A percentile compares a stretch with the other conserved stretches of the same genome.
Conservation (phyloP, 2,888 invertebrate species). For the Venusia cambrica region DNA sequence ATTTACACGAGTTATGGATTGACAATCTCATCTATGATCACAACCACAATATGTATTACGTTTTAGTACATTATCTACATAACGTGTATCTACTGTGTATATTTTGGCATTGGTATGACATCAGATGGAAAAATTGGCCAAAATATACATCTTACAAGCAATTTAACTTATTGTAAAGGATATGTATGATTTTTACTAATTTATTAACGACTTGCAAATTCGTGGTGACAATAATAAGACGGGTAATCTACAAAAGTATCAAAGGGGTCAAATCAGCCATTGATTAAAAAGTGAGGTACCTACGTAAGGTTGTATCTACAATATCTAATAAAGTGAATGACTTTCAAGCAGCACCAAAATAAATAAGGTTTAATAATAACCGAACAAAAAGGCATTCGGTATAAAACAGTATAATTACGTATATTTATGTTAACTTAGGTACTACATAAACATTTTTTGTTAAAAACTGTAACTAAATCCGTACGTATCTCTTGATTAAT, state of each 20-base stretch:
- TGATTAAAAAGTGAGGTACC: too few relatives aligned
- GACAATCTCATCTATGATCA: constrained; percentile 76
- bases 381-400: constrained; percentile 16
- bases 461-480: too few relatives aligned
- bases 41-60: constrained; percentile 67
- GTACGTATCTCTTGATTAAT: too few relatives aligned
- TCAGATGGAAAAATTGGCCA: constrained; percentile 13
- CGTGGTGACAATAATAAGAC: constrained; percentile 12
- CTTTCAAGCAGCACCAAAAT: constrained; percentile 26
- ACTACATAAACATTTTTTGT: too few relatives aligned
- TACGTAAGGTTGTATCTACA: too few relatives aligned
- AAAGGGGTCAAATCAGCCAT: too few relatives aligned
- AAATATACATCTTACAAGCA: constrained; percentile 43
- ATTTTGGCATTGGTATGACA: constrained; percentile 22
- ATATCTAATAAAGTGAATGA: constrained; percentile 4
- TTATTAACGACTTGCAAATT: constrained; percentile 21
- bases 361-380: constrained; percentile 18
- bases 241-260: too few relatives aligned
- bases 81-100: constrained; percentile 28
- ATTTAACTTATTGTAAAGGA: constrained; percentile 69
- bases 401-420: constrained; percentile 6
- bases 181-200: constrained; percentile 55
- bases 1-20: constrained; percentile 65
- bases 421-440: constrained; percentile 9
- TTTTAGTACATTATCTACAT: constrained; percentile 36